Percentiles rank a stretch among this genome's conserved stretches.
phyloP scores from a whole-genome alignment of 2,797 vertebrate species.

The Sorex maritimensis region DNA sequence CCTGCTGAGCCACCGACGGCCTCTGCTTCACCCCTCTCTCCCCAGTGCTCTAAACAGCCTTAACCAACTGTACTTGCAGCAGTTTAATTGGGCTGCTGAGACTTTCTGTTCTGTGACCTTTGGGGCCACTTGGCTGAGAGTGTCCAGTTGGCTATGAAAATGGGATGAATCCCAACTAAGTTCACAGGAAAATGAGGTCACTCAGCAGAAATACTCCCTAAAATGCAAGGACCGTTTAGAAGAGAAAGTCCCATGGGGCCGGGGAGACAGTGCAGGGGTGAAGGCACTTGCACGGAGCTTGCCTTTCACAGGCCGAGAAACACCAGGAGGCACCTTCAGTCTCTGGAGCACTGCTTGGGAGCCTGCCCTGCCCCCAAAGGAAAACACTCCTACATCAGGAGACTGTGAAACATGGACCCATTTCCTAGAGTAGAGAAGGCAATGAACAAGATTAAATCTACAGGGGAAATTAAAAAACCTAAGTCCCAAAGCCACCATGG shows the following conservation, averaged over 20 bases:
- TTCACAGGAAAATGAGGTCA: conserved; percentile 10
- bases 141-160: not conserved
- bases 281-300: too few relatives aligned
- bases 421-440: not conserved
- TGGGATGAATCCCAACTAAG: not conserved
- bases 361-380: too few relatives aligned
- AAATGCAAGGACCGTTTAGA: not conserved
- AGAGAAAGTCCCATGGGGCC: not conserved
- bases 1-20: not conserved
- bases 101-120: not conserved
- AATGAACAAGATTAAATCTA: conserved; percentile 18
- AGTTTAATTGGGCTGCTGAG: not conserved
- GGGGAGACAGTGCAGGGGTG: too few relatives aligned
- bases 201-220: conserved; percentile 1
- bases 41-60: not conserved
- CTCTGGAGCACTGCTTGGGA: too few relatives aligned
- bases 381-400: not conserved
- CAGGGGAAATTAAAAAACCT: not conserved
- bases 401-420: not conserved
- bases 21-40: not conserved
- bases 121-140: not conserved
- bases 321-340: too few relatives aligned
- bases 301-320: too few relatives aligned
- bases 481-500: not conserved
- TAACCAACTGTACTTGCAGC: not conserved